These are phyloP conservation scores for Mungos mungo DNA, from an alignment of 2,113 vertebrate species.

Conservation along the genomic window DNA sequence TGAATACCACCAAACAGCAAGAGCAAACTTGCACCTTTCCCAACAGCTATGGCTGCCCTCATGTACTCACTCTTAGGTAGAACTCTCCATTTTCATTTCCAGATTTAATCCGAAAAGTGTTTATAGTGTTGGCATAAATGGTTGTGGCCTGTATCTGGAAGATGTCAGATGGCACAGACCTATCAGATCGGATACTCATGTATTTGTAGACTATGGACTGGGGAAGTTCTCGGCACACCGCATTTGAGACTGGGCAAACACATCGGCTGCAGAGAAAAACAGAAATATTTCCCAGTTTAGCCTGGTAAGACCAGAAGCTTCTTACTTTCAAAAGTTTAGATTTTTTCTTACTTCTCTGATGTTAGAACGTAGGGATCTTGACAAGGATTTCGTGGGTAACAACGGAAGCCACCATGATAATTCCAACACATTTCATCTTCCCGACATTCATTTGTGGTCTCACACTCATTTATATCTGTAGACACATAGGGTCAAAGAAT, in stretches of 20 bases:
- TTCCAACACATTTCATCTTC: slow-evolving; percentile 99
- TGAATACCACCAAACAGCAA: background rate
- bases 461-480: slow-evolving; percentile 97
- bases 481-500: slow-evolving; percentile 43
- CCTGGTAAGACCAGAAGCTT: background rate
- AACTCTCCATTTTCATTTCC: slow-evolving; percentile 97
- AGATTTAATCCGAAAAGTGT: slow-evolving; percentile 97
- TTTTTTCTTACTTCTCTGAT: slow-evolving; percentile 92
- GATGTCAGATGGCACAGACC: slow-evolving; percentile 95
- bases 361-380: slow-evolving; percentile 94
- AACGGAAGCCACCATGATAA: slow-evolving; percentile 96
- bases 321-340: slow-evolving; percentile 18
- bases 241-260: slow-evolving; percentile 88
- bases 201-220: slow-evolving; percentile 97
- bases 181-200: slow-evolving; percentile 97
- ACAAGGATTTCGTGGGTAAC: slow-evolving; percentile 96
- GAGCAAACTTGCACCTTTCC: background rate
- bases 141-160: slow-evolving; percentile 99
- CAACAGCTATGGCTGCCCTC: background rate
- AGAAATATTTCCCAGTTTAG: slow-evolving; percentile 13
- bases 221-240: slow-evolving; percentile 91
- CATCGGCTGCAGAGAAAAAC: slow-evolving; percentile 90
- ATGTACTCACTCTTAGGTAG: slow-evolving; percentile 93
- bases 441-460: slow-evolving; percentile 91
- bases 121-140: slow-evolving; percentile 95